Evolutionary conservation across 2,888 invertebrate genomes (phyloP).

Genomic region (Cerastis rubricosa): DNA sequence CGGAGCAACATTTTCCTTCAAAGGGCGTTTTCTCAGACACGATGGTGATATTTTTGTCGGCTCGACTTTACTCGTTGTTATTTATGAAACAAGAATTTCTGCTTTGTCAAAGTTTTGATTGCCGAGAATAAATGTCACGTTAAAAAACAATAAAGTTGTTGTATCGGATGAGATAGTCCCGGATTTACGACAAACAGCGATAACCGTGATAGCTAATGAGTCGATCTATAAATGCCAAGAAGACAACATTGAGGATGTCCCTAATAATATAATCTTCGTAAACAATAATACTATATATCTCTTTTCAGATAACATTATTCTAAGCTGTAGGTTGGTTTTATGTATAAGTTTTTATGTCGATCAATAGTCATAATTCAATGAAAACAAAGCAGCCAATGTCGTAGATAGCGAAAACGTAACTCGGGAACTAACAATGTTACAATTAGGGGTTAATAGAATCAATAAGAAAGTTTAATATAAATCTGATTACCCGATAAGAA

Average conservation of each 20-base stretch:
- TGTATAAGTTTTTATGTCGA: slow-evolving; percentile 8
- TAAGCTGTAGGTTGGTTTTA: not conserved
- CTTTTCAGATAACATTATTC: not conserved
- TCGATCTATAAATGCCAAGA: slow-evolving; percentile 26
- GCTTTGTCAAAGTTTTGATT: slow-evolving; percentile 42
- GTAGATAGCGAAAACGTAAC: slow-evolving; percentile 7
- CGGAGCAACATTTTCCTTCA: slow-evolving; percentile 11
- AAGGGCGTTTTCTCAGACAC: slow-evolving; percentile 30
- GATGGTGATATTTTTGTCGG: slow-evolving; percentile 10
- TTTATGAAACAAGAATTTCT: slow-evolving; percentile 34
- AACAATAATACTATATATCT: slow-evolving; percentile 30
- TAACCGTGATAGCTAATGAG: slow-evolving; percentile 26
- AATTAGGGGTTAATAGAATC: slow-evolving; percentile 28
- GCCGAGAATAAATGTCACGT: slow-evolving; percentile 42
- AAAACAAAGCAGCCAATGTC: slow-evolving; percentile 2
- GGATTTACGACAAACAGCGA: slow-evolving; percentile 26
- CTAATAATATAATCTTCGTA: slow-evolving; percentile 12
- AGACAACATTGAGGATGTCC: slow-evolving; percentile 6
- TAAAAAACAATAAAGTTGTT: slow-evolving; percentile 43
- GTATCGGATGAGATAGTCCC: slow-evolving; percentile 21
- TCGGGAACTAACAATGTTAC: slow-evolving; percentile 23
- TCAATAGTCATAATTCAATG: slow-evolving; percentile 25
- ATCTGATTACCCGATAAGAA: slow-evolving; percentile 33
- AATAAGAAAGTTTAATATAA: slow-evolving; percentile 44
- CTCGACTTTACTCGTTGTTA: slow-evolving; percentile 22